A percentile compares a stretch with the other conserved stretches of the same genome.
Evolutionary conservation across 2,797 vertebrate genomes (phyloP).

Genomic region (Cossypha dichroa): DNA sequence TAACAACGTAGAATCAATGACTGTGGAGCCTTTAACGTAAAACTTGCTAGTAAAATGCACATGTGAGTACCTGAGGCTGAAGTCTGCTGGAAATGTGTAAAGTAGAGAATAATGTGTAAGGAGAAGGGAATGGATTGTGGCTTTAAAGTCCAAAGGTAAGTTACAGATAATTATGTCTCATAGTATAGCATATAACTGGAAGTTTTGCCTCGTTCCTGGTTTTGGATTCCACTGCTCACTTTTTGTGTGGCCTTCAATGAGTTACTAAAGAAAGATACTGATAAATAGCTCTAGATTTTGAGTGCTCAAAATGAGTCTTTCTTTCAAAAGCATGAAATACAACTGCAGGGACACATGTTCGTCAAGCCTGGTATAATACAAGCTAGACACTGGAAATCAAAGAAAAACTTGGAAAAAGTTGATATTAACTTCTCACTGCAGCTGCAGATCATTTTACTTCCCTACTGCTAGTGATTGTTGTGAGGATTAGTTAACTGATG

Average conservation of each 20-base stretch:
- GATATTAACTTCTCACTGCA: not conserved
- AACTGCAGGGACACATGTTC: not conserved
- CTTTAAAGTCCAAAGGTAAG: constrained; percentile 11
- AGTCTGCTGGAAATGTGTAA: not conserved
- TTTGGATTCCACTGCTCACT: not conserved
- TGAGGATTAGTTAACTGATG: constrained; percentile 18
- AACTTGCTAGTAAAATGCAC: not conserved
- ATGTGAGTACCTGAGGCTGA: not conserved
- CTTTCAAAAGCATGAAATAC: not conserved
- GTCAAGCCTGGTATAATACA: not conserved
- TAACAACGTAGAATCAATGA: not conserved
- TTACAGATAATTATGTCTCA: not conserved
- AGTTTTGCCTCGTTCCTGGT: not conserved
- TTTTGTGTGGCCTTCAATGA: not conserved
- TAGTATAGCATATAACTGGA: not conserved
- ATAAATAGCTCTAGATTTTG: constrained; percentile 6
- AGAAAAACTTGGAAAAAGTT: not conserved
- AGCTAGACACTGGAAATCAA: not conserved
- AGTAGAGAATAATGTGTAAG: not conserved
- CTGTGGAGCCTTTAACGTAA: not conserved
- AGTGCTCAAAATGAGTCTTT: not conserved
- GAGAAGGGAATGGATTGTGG: not conserved
- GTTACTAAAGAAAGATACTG: not conserved
- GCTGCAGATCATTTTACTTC: not conserved
- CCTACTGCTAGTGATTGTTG: not conserved